Evolutionary conservation across 2,888 invertebrate species (phyloP), one percentile per base, ranked within the genome.

Genomic region (Branchellion lobata): DNA sequence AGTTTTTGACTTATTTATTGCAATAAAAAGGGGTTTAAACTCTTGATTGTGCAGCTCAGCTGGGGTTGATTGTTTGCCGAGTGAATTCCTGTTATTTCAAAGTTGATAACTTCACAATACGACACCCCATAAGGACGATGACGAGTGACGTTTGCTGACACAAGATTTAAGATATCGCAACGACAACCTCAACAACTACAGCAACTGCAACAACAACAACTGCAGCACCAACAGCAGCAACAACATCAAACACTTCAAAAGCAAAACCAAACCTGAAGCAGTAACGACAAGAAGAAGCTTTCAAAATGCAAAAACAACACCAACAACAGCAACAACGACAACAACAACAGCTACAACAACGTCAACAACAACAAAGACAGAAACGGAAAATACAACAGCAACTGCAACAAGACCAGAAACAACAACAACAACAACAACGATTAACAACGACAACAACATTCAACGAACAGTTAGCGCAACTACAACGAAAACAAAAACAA

Each of bases 181-280:
- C n/a, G 29, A 65, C 65, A 65, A 65, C 65, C 29, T 65, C 65
- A 65, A 65, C 65, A 65, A 27, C 65, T 8, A 65, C 65, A 65
- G 8, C 65, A 5, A 65, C 65, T 8, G 29, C 65, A 3, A 11
- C 5, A 8, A 8, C 65, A 65, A 11, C 65, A 65, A 27, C 65
- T 11, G 21, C 65, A 5, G 21, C 65, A 65, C 3, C 65, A 65
- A 27, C 65, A 65, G 21, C 65, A 5, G 21, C 65, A 65, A 21
- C 65, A 65, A 65, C 29, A 27, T 5, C 65, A 5, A 65, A 5
- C 3, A 65, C 65, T n/a, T n/a, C n/a, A n/a, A n/a, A n/a, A n/a
- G n/a, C n/a, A n/a, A n/a, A 5, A 29, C 65, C 5, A 3, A 3
- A 65, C 3, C 65, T 11, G 29, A 5, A 5, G 21, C 65, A 27